Evolutionary conservation across 2,113 vertebrate genomes (phyloP).

Genomic region (Sceloporus undulatus): DNA sequence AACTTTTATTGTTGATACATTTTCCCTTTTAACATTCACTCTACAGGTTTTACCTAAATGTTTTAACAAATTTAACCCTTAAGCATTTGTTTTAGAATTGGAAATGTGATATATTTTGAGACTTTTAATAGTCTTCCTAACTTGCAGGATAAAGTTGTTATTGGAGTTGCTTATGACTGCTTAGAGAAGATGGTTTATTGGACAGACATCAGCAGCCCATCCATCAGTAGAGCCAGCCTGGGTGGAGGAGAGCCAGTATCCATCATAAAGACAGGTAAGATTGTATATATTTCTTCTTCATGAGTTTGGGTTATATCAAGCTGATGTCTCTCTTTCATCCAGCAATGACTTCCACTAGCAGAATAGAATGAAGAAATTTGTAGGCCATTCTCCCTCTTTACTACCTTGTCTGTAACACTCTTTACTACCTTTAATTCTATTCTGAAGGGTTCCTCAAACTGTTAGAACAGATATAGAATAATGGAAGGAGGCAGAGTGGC

Average conservation of each 20-base stretch:
- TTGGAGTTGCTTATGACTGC: slow-evolving; percentile 92
- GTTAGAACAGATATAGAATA: neutral
- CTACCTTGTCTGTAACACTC: neutral
- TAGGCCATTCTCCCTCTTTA: neutral
- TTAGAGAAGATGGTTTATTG: slow-evolving; percentile 93
- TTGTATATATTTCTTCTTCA: slow-evolving; percentile 14
- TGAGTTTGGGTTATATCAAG: too few species aligned
- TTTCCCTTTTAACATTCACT: neutral
- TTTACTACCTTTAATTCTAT: neutral
- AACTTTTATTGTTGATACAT: neutral
- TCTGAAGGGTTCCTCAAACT: neutral
- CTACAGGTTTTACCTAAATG: neutral
- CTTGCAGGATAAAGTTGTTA: slow-evolving; percentile 89
- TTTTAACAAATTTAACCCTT: slow-evolving; percentile 9
- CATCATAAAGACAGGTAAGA: slow-evolving; percentile 86
- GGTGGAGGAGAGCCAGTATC: slow-evolving; percentile 85
- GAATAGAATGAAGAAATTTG: neutral
- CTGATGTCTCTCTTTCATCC: neutral
- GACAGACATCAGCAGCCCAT: slow-evolving; percentile 92
- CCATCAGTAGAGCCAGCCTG: slow-evolving; percentile 89
- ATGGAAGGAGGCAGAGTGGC: neutral
- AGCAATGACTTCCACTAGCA: neutral
- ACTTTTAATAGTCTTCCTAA: slow-evolving; percentile 49
- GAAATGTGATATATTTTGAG: slow-evolving; percentile 37
- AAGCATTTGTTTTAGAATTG: slow-evolving; percentile 19